Percentiles rank a stretch among this genome's conserved stretches.
Conservation (phyloP, 2,797 vertebrate species). For the Lycodopsis pacificus region DNA sequence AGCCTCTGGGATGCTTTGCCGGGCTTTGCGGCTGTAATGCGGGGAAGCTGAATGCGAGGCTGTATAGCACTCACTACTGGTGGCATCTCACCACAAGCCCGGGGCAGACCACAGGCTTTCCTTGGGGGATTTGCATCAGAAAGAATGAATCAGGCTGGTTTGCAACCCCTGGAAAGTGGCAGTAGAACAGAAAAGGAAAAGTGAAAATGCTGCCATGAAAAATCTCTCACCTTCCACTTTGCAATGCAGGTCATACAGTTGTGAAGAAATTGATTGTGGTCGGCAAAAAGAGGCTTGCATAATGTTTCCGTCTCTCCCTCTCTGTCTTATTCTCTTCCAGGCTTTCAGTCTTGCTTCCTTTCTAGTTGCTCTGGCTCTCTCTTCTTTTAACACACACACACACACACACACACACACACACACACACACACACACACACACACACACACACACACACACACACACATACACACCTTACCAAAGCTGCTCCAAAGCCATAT, state of each 20-base stretch:
- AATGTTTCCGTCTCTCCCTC: slow-evolving; percentile 30
- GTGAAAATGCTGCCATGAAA: slow-evolving; percentile 60
- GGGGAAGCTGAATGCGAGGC: slow-evolving; percentile 70
- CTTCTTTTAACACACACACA: background rate
- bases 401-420: background rate
- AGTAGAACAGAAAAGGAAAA: slow-evolving; percentile 65
- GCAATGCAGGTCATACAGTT: slow-evolving; percentile 59
- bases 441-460: background rate
- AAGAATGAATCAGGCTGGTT: slow-evolving; percentile 64
- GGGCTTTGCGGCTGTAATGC: slow-evolving; percentile 75
- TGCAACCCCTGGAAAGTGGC: slow-evolving; percentile 67
- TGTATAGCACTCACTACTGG: slow-evolving; percentile 73
- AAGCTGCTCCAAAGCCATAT: slow-evolving; percentile 30
- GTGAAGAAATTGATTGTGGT: slow-evolving; percentile 65
- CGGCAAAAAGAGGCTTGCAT: slow-evolving; percentile 55
- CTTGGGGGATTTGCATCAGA: slow-evolving; percentile 72
- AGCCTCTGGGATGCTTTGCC: slow-evolving; percentile 69
- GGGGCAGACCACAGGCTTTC: slow-evolving; percentile 76
- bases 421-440: slow-evolving; percentile 1
- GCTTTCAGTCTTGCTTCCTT: slow-evolving; percentile 14
- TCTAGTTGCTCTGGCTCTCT: background rate
- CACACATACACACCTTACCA: background rate
- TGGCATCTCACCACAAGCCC: slow-evolving; percentile 77
- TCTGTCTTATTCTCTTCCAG: slow-evolving; percentile 1
- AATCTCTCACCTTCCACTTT: slow-evolving; percentile 71